These are phyloP conservation scores for Tridacna crocea DNA, from an alignment of 2,888 invertebrate species.

Conservation along the genomic window DNA sequence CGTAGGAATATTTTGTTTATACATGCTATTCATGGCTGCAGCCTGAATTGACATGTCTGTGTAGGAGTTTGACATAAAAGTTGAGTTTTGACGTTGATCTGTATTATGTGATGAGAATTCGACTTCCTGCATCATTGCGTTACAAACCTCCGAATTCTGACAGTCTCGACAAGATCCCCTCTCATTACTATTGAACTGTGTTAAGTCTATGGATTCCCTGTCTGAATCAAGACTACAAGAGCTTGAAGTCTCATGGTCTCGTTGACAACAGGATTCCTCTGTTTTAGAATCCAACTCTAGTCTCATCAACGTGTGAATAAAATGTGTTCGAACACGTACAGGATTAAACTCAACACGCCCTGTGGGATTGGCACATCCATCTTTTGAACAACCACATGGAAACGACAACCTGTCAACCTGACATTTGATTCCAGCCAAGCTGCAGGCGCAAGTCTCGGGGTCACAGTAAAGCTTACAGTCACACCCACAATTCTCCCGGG, in stretches of 20 bases:
- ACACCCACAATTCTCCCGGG: slow-evolving; percentile 89
- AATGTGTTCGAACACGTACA: slow-evolving; percentile 96
- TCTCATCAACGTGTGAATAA: slow-evolving; percentile 98
- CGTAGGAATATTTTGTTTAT: slow-evolving; percentile 43
- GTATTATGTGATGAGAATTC: slow-evolving; percentile 71
- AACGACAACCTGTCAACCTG: slow-evolving; percentile 98
- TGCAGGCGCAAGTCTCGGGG: slow-evolving; percentile 97
- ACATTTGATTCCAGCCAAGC: slow-evolving; percentile 97
- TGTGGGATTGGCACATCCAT: slow-evolving; percentile 95
- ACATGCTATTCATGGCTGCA: slow-evolving; percentile 46
- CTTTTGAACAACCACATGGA: slow-evolving; percentile 97
- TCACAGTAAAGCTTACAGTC: slow-evolving; percentile 89
- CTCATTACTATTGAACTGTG: slow-evolving; percentile 83
- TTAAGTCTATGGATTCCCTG: slow-evolving; percentile 85
- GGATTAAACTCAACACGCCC: slow-evolving; percentile 99
- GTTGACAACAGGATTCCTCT: slow-evolving; percentile 38
- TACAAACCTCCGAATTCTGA: slow-evolving; percentile 81
- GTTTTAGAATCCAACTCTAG: slow-evolving; percentile 78
- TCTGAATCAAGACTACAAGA: slow-evolving; percentile 20
- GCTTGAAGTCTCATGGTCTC: slow-evolving; percentile 35
- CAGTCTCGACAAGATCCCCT: slow-evolving; percentile 83
- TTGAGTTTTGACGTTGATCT: slow-evolving; percentile 58
- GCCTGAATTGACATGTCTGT: slow-evolving; percentile 38
- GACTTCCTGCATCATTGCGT: slow-evolving; percentile 82
- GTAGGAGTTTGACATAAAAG: slow-evolving; percentile 52